Conservation (phyloP, 2,888 invertebrate genomes). For the Tetheella fluctuosa region DNA sequence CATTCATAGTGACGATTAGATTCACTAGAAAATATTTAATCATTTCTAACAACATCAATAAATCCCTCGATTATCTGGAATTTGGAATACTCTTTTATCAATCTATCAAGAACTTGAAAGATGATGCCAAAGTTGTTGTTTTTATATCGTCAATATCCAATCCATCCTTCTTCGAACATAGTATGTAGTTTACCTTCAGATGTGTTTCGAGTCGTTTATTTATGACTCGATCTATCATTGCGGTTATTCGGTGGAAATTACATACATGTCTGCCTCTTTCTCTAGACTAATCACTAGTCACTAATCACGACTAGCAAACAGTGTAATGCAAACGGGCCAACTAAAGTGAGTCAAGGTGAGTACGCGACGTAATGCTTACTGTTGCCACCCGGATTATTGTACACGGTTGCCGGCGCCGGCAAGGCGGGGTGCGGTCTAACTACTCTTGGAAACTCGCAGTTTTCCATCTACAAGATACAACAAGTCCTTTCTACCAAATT, state of each 20-base stretch:
- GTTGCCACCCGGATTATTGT: conserved; percentile 78
- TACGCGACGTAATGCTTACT: conserved; percentile 62
- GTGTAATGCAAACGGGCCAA: conserved; percentile 70
- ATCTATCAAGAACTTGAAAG: background rate
- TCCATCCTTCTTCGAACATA: background rate
- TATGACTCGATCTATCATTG: background rate
- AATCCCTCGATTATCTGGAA: background rate
- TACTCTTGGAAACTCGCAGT: conserved; percentile 50
- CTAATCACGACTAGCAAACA: conserved; percentile 61
- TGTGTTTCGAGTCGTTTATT: background rate
- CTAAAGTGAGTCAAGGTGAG: conserved; percentile 81
- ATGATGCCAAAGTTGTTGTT: background rate
- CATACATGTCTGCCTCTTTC: conserved; percentile 43
- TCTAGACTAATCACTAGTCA: conserved; percentile 66
- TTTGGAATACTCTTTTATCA: too few species aligned
- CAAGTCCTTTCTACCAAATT: conserved; percentile 25
- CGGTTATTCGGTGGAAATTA: conserved; percentile 1
- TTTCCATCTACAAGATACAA: conserved; percentile 42
- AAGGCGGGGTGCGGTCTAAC: conserved; percentile 61
- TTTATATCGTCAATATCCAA: background rate
- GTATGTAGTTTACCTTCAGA: background rate
- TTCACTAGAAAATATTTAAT: conserved; percentile 54
- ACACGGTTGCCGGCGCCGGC: conserved; percentile 54
- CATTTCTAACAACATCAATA: conserved; percentile 29
- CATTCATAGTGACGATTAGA: conserved; percentile 58